phyloP scores from a whole-genome alignment of 2,888 invertebrate species.

The Cosmia trapezina region DNA sequence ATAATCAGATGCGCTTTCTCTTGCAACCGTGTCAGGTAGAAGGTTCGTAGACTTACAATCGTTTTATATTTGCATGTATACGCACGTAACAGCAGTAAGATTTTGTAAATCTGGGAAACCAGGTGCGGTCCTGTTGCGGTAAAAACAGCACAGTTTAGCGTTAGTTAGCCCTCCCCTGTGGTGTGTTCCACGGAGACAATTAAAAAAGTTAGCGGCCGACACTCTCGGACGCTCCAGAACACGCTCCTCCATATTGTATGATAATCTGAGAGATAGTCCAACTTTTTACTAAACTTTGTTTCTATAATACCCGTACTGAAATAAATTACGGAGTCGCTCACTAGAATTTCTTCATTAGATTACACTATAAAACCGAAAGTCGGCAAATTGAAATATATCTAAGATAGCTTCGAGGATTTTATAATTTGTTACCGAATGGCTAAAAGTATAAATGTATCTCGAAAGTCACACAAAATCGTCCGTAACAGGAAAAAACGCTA shows the following conservation, averaged over 20 bases:
- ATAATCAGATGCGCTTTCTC: conserved; percentile 71
- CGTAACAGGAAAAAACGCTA: conserved; percentile 48
- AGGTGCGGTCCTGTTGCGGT: conserved; percentile 19
- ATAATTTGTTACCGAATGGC: background rate
- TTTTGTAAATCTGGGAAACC: conserved; percentile 25
- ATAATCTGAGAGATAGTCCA: conserved; percentile 67
- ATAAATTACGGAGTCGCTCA: conserved; percentile 55
- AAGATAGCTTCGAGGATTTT: conserved; percentile 15
- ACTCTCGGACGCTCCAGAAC: conserved; percentile 48
- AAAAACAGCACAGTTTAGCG: conserved; percentile 53
- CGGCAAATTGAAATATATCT: conserved; percentile 36
- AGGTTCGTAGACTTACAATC: conserved; percentile 47
- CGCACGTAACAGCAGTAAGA: conserved; percentile 14
- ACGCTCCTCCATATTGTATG: conserved; percentile 68
- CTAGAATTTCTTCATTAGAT: conserved; percentile 60
- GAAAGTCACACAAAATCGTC: conserved; percentile 12
- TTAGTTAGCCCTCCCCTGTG: conserved; percentile 36
- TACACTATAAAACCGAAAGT: conserved; percentile 51
- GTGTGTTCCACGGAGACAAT: conserved; percentile 56
- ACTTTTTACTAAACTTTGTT: conserved; percentile 67
- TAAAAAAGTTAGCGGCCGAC: conserved; percentile 62
- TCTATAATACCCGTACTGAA: conserved; percentile 54
- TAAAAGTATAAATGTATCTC: conserved; percentile 1
- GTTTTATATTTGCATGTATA: conserved; percentile 31
- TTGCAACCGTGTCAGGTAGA: conserved; percentile 62